A percentile compares a stretch with the other conserved stretches of the same genome.
phyloP scores from a whole-genome alignment of 2,797 vertebrate species.

The Valencia hispanica region DNA sequence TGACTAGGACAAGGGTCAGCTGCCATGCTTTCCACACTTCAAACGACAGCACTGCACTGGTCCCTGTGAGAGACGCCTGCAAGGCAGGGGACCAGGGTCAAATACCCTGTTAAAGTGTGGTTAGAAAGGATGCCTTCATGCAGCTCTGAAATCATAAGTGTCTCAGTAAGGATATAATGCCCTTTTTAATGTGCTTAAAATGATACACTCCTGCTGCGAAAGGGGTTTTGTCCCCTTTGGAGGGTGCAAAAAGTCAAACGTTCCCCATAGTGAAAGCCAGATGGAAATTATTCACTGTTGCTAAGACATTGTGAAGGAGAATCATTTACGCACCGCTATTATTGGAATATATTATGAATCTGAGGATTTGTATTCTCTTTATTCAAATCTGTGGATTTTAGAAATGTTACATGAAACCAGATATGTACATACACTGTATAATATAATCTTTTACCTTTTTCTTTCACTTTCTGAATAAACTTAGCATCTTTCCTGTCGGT shows the following conservation, averaged over 20 bases:
- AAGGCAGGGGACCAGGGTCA: slow-evolving; percentile 56
- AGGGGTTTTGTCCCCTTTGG: slow-evolving; percentile 38
- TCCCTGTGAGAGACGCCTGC: slow-evolving; percentile 53
- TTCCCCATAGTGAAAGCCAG: slow-evolving; percentile 27
- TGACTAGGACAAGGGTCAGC: slow-evolving; percentile 49
- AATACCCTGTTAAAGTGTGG: slow-evolving; percentile 51
- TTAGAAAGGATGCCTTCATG: slow-evolving; percentile 52
- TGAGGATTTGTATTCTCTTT: background rate
- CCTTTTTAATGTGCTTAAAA: slow-evolving; percentile 57
- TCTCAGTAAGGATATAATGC: slow-evolving; percentile 39
- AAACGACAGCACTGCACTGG: slow-evolving; percentile 61
- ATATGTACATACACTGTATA: background rate
- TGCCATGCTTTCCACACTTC: slow-evolving; percentile 36
- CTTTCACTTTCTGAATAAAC: background rate
- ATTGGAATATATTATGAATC: slow-evolving; percentile 2
- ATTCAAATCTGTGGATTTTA: background rate
- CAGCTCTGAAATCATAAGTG: slow-evolving; percentile 64
- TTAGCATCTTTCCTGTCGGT: background rate
- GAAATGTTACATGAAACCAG: background rate
- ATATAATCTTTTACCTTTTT: background rate
- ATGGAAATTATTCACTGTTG: slow-evolving; percentile 34
- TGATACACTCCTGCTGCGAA: slow-evolving; percentile 54
- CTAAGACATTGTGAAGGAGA: slow-evolving; percentile 18
- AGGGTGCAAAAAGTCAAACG: slow-evolving; percentile 61
- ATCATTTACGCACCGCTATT: slow-evolving; percentile 6